Evolutionary conservation across 2,797 vertebrate genomes (phyloP), one percentile per base, ranked within the genome.

Genomic region (Furcifer pardalis): DNA sequence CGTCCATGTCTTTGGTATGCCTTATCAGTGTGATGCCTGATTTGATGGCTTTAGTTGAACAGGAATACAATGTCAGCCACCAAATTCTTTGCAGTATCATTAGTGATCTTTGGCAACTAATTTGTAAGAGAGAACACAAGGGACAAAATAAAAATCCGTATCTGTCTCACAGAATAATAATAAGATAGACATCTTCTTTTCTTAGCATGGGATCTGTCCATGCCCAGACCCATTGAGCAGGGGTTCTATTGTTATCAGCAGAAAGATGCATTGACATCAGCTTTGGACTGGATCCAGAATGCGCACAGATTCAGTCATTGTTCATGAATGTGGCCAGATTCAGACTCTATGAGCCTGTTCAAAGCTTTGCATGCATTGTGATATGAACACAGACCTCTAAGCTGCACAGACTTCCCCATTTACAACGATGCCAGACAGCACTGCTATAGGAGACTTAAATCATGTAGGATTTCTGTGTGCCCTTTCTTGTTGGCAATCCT

Each of bases 61-160:
- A 65, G 32, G 37, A 71, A 23, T 25, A 37, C 35, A 19, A 63
- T 6, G n/a, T 12, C 1, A 17, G 46, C 59, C 1, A 77, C 59
- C 52, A 44, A 12, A 13, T 0, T 0, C 0, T 0, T 19, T 63
- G 32, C 32, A n/a, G 42, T 65, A 23, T 37, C 49, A 17, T 65
- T 6, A 74, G 72, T 49, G 63, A 79, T 42, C 78, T 68, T 37
- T 68, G 63, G 7, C n/a, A 79, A 79, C 49, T 66, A 79, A 68
- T 68, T 52, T 44, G 37, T 23, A 46, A 42, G 21, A 25, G 7
- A 25, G 62, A 44, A 68, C 44, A 66, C 4, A 5, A 66, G 2
- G 0, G 30, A 1, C 1, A 79, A 40, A n/a, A 42, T 32, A 32
- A 59, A 66, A 65, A 71, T 56, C 46, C 49, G 56, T 60, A 30